These are phyloP conservation scores for Fopius arisanus DNA, from an alignment of 1,140 invertebrate species.

Conservation along the genomic window DNA sequence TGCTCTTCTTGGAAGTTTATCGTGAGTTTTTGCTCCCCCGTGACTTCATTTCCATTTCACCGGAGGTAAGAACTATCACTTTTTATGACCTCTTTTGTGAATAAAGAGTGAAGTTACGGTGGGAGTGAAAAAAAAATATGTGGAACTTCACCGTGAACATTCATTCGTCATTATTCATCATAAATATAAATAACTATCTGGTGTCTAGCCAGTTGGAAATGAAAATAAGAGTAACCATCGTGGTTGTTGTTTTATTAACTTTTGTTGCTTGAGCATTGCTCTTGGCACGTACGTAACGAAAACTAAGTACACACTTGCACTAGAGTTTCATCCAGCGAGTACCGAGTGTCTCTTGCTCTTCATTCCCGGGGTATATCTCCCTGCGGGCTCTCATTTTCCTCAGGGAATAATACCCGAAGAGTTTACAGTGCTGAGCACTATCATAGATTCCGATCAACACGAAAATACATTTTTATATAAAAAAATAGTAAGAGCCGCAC, in stretches of 20 bases:
- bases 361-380: not conserved
- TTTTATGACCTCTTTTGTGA: not conserved
- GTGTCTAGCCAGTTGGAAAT: not conserved
- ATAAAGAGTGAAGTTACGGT: not conserved
- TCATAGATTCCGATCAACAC: not conserved
- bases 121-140: not conserved
- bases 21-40: not conserved
- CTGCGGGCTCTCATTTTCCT: conserved; percentile 4
- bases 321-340: not conserved
- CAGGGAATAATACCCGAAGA: not conserved
- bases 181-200: not conserved
- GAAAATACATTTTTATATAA: not conserved
- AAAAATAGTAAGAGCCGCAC: too few relatives aligned
- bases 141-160: not conserved
- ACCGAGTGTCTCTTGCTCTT: not conserved
- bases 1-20: not conserved
- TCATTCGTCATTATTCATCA: not conserved
- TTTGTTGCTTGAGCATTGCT: not conserved
- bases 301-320: not conserved
- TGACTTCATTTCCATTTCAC: not conserved
- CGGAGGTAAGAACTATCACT: not conserved
- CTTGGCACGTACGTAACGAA: not conserved
- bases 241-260: not conserved
- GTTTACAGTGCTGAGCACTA: not conserved
- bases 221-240: not conserved